Evolutionary conservation across 2,888 invertebrate species (phyloP).

Genomic region (Epinotia demarniana): DNA sequence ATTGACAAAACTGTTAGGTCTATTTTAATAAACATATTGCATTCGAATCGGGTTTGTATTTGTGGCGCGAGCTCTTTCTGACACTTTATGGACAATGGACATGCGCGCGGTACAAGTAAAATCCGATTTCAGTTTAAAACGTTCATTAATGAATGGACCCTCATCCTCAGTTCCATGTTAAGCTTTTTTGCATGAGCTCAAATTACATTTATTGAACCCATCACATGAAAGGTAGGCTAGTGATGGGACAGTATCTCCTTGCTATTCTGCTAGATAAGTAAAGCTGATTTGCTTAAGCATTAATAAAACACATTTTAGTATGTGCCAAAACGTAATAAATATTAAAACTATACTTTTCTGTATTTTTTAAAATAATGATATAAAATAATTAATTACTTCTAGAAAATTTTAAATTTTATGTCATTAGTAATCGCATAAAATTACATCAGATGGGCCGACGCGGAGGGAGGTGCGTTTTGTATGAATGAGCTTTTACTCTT

Average conservation of each 20-base stretch:
- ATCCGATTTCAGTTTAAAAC: not conserved
- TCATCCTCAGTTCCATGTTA: slow-evolving; percentile 13
- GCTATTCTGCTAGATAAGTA: not conserved
- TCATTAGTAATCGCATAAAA: too few species aligned
- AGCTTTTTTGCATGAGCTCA: slow-evolving; percentile 32
- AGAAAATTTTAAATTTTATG: too few species aligned
- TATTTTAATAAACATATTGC: not conserved
- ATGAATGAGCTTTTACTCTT: too few species aligned
- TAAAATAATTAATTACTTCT: too few species aligned
- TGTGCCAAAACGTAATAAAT: too few species aligned
- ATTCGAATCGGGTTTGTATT: not conserved
- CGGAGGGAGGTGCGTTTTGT: too few species aligned
- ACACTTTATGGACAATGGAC: not conserved
- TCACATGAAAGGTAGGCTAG: slow-evolving; percentile 25
- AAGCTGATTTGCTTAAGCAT: not conserved
- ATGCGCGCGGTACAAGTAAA: not conserved
- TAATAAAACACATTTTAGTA: not conserved
- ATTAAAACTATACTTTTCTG: too few species aligned
- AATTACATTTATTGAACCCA: slow-evolving; percentile 41
- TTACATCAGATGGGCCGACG: too few species aligned
- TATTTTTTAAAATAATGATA: too few species aligned
- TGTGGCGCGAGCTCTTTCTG: not conserved
- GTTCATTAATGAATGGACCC: not conserved
- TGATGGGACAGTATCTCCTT: slow-evolving; percentile 2
- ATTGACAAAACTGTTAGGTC: not conserved